phyloP scores from a whole-genome alignment of 2,888 invertebrate species.

The Acanthosepion pharaonis region DNA sequence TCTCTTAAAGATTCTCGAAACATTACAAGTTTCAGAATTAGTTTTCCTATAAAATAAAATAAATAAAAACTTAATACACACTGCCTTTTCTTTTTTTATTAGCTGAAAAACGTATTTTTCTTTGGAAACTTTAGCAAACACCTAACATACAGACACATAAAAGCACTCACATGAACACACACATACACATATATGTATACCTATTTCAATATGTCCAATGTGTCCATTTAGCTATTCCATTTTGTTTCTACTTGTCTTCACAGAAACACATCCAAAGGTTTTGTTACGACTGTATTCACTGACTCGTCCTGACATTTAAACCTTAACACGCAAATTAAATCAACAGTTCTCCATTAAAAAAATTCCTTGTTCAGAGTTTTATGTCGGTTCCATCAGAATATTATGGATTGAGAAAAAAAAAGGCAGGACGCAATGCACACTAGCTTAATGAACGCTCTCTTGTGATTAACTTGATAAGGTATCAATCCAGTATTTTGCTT shows the following conservation, averaged over 20 bases:
- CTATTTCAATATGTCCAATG: background rate
- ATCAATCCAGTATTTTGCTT: background rate
- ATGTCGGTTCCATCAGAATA: slow-evolving; percentile 4
- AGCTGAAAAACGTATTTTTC: too few species aligned
- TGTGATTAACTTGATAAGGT: background rate
- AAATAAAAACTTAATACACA: too few species aligned
- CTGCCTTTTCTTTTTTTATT: too few species aligned
- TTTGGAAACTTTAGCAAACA: too few species aligned
- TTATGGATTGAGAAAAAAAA: background rate
- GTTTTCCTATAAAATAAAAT: too few species aligned
- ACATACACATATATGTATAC: background rate
- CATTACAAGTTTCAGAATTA: too few species aligned
- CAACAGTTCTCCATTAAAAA: background rate
- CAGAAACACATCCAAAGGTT: background rate
- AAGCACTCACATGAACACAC: background rate
- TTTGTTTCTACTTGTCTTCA: background rate
- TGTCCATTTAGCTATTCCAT: background rate
- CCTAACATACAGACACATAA: background rate
- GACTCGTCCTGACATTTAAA: slow-evolving; percentile 6
- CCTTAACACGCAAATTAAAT: background rate
- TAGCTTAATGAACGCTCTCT: background rate
- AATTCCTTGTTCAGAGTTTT: background rate
- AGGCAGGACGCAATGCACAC: background rate
- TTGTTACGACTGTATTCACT: background rate
- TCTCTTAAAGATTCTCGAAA: too few species aligned